Evolutionary conservation across 2,797 vertebrate genomes (phyloP), one percentile per base, ranked within the genome.

Genomic region (Chaetodon trifasciatus): DNA sequence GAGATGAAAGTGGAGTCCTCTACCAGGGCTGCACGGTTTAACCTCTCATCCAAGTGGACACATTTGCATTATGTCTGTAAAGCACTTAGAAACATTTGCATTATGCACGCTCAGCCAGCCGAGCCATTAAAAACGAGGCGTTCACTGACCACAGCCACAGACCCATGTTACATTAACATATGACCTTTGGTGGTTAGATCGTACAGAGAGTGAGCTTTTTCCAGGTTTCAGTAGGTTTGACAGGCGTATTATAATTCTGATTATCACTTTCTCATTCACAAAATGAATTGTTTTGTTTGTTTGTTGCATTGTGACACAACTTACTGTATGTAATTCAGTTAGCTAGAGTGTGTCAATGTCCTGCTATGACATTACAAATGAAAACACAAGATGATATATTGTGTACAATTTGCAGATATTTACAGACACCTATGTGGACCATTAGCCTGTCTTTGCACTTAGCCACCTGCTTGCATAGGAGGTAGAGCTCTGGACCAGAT

Each of bases 401-500:
- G 23, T 28, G 4, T 13, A 23, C 50, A 10, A 42, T 12, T 42
- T 49, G 46, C 7, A 49, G 46, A 49, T 19, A 19, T 49, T 16
- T 49, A 49, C 6, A 24, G n/a, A 24, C 4, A 53, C 50, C 10
- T 24, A 13, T 11, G 2, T n/a, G 24, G 42, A 13, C 4, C 42
- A 4, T 1, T 13, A 53, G 50, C 50, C 23, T 53, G 50, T 24
- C 24, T 96, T 97, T 98, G 93, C 97, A 93, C 93, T 99, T 99
- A 79, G 94, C 71, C 76, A 94, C 85, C 47, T 50, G 47, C 19
- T 50, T 19, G 19, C 8, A 50, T 8, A 50, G 6, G 19, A 99
- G 96, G 93, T 96, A 99, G 81, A 99, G 95, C 78, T 99, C 98
- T 71, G 97, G 96, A 68, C 98, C 98, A 65, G 98, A 97, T 93